Evolutionary conservation across 2,113 vertebrate species (phyloP), one percentile per base, ranked within the genome.

Genomic region (Gymnogyps californianus): DNA sequence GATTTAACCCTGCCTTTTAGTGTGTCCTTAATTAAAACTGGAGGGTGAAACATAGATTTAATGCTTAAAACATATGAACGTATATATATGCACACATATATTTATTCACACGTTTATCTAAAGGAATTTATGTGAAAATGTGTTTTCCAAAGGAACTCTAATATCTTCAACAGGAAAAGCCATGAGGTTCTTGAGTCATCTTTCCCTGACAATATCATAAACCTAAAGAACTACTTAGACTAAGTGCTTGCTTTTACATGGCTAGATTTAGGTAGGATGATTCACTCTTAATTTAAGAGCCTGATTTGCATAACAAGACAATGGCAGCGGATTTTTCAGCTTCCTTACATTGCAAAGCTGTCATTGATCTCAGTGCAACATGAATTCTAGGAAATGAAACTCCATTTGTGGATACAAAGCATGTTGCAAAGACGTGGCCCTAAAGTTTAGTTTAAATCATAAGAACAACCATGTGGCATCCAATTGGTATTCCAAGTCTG

Each of bases 201-300:
- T 76, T 82, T 84, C 59, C 59, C 74, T 87, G 81, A 72, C 61
- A 79, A 1, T 87, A 65, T 84, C 74, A 67, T 75, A 96, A 95
- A 87, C 74, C 31, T 87, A 13, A 91, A 75, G 59, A 94, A 51
- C 61, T 87, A 55, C 83, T 93, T 94, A 91, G 83, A 9, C 44
- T 84, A 87, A 95, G 89, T 87, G 84, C 65, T 90, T 87, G 83
- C 65, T 94, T 91, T 95, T 75, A 87, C 10, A 4, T 36, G 52
- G 69, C 83, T 95, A 94, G 89, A 91, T 94, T 94, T 93, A 89
- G 93, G 81, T 72, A 32, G 74, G 29, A 91, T 93, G 84, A 89
- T 82, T 96, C 89, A 84, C 93, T 91, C 52, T 32, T 93, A 69
- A 84, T 36, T 61, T 52, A 81, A 92, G 80, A 94, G 67, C n/a